Conservation (phyloP, 2,113 vertebrate genomes). For the Falcunculus frontatus region DNA sequence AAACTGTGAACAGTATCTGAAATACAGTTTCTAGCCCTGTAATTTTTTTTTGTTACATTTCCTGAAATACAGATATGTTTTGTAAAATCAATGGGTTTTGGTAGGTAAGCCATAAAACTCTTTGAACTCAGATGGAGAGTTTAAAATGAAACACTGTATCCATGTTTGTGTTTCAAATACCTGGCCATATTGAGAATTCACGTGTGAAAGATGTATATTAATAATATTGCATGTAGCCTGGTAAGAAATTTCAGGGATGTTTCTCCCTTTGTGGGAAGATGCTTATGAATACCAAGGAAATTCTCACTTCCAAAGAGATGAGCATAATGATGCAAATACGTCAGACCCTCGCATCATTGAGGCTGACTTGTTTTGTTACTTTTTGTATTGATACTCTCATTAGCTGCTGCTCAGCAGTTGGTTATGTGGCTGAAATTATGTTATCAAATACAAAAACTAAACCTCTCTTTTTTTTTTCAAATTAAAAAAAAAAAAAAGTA, state of each 20-base stretch:
- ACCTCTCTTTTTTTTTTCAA: background rate
- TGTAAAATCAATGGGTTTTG: background rate
- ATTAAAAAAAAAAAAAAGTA: background rate
- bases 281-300: slow-evolving; percentile 37
- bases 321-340: background rate
- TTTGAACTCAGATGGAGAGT: background rate
- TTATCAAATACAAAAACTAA: background rate
- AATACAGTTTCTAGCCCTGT: slow-evolving; percentile 72
- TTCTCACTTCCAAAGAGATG: background rate
- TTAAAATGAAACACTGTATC: slow-evolving; percentile 30
- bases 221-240: slow-evolving; percentile 8
- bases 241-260: background rate
- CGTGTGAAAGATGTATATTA: slow-evolving; percentile 7
- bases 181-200: background rate
- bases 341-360: background rate
- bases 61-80: slow-evolving; percentile 22
- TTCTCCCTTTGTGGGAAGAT: slow-evolving; percentile 44
- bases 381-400: background rate
- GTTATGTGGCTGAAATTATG: background rate
- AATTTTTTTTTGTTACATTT: slow-evolving; percentile 46
- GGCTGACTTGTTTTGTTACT: background rate
- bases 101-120: background rate
- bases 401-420: background rate
- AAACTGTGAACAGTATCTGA: slow-evolving; percentile 16
- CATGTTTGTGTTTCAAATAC: slow-evolving; percentile 29